Conservation (phyloP, 2,113 vertebrate species). For the Conger conger region DNA sequence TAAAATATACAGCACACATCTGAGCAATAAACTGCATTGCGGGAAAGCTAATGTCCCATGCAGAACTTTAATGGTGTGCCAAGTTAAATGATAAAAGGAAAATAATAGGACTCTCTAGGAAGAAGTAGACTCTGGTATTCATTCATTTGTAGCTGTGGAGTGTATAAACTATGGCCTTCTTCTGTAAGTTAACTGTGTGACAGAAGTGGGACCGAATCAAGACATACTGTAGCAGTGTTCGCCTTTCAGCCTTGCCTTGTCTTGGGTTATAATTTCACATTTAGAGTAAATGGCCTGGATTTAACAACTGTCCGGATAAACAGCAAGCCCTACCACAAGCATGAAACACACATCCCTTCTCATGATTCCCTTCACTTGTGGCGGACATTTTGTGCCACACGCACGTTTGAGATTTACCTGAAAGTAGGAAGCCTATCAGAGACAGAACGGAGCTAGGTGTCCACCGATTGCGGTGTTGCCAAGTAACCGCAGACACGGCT, state of each 20-base stretch:
- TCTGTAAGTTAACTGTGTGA: background rate
- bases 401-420: background rate
- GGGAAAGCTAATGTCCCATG: constrained; percentile 6
- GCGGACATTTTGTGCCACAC: background rate
- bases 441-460: background rate
- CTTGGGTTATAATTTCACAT: background rate
- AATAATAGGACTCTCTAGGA: constrained; percentile 5
- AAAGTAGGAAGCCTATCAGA: background rate
- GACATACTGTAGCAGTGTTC: background rate
- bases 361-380: background rate
- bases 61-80: background rate
- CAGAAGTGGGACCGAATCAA: background rate
- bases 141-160: constrained; percentile 1
- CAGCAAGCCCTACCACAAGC: background rate
- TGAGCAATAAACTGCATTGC: constrained; percentile 1
- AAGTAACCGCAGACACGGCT: too few relatives aligned
- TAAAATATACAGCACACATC: constrained; percentile 8
- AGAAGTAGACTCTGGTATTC: background rate
- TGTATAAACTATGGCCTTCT: background rate
- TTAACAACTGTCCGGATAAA: background rate
- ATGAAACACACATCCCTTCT: background rate
- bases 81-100: constrained; percentile 10
- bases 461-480: background rate
- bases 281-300: background rate
- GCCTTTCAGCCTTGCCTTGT: background rate